Base-by-base conservation (phyloP, 2,113 vertebrate genomes). In the Lanius collurio region DNA sequence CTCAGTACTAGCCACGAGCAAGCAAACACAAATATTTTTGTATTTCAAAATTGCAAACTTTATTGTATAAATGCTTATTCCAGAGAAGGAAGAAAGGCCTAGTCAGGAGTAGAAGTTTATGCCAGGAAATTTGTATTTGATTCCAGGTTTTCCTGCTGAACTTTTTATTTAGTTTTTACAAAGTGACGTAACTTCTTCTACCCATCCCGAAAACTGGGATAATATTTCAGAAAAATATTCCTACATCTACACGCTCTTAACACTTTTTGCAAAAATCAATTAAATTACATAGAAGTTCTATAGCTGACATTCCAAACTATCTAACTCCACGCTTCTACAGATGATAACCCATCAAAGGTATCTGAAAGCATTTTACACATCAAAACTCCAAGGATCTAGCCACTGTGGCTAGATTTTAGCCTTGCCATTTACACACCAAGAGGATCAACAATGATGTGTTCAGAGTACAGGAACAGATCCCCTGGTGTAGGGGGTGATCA, bases 21-120 rank as follows among this genome's bases (percentile, higher is more conserved):
- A 80, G 39, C 28, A 74, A 60, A 53, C 9, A 14, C 23, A 46
- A 52, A 10, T 18, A 56, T 21, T 50, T 30, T 67, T 11, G 1
- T 15, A 31, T 55, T 68, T 27, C 15, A 44, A 57, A 89, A 49
- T 10, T 15, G 12, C n/a, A 13, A 53, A 13, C 0, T 0, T 13
- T 55, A 42, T n/a, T 63, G 13, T 53, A 73, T 31, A 62, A 68
- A 83, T 19, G 16, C 11, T 42, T 90, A 23, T 59, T 86, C 70
- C 33, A 7, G 42, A 83, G 24, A 55, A 90, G 39, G 24, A 73
- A 46, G 27, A 30, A 79, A 53, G 35, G 37, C 23, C 52, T 56
- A 75, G 24, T 68, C 33, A 68, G 15, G 31, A 93, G 6, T 19
- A 10, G 23, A 15, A 87, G 18, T 10, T 49, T 71, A 49, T 12